Evolutionary conservation across 2,797 vertebrate species (phyloP).

Genomic region (Eulemur rubriventer): DNA sequence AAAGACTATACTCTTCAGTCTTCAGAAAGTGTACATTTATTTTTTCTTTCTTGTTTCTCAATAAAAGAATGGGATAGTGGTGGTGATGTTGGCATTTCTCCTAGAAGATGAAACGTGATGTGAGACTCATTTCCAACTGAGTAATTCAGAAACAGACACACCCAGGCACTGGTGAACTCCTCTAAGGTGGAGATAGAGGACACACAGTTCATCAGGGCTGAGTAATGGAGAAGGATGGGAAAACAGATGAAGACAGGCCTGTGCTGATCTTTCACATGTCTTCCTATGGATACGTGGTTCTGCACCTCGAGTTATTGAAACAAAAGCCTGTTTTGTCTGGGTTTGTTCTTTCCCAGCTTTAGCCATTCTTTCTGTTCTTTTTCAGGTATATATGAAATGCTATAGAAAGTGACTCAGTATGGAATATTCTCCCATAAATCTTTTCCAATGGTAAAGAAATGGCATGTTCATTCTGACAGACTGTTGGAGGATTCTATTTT

Average conservation of each 20-base stretch:
- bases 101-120: neutral
- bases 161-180: neutral
- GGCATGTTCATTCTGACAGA: neutral
- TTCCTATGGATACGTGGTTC: neutral
- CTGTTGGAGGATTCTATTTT: neutral
- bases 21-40: neutral
- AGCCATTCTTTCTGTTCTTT: neutral
- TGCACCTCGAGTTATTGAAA: neutral
- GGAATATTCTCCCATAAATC: neutral
- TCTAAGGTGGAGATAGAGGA: constrained; percentile 3
- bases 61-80: neutral
- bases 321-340: neutral
- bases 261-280: neutral
- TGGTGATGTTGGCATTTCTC: neutral
- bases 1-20: neutral
- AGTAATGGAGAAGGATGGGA: neutral
- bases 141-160: constrained; percentile 47
- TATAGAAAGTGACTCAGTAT: neutral
- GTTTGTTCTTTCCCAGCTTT: neutral
- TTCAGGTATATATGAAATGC: neutral
- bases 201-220: constrained; percentile 3
- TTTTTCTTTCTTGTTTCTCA: constrained; percentile 21
- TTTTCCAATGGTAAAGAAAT: neutral
- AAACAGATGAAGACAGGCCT: neutral
- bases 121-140: constrained; percentile 26